A percentile compares a stretch with the other conserved stretches of the same genome.
Conservation (phyloP, 1,140 invertebrate genomes). For the Drosophila pachea region DNA sequence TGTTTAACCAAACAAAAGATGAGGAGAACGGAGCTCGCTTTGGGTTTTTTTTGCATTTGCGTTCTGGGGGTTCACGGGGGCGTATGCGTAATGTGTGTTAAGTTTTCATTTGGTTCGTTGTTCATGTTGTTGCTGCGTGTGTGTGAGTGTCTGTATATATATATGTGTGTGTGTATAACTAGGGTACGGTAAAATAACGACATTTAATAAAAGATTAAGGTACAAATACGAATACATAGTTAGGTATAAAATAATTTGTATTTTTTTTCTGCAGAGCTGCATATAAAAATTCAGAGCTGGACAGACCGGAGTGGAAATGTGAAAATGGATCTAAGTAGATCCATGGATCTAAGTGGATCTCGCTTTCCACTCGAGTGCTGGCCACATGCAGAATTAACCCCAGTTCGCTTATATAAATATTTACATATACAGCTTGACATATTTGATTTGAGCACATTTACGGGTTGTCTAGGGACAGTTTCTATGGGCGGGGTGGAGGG, state of each 20-base stretch:
- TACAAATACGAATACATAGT: slow-evolving; percentile 29
- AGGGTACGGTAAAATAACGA: slow-evolving; percentile 22
- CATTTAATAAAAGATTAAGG: slow-evolving; percentile 25
- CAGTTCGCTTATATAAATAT: slow-evolving; percentile 1
- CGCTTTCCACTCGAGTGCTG: slow-evolving; percentile 14
- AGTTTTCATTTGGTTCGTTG: slow-evolving; percentile 14
- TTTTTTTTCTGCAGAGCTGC: slow-evolving; percentile 1
- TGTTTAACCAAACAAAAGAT: slow-evolving; percentile 14
- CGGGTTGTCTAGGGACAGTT: slow-evolving; percentile 14
- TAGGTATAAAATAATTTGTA: not conserved
- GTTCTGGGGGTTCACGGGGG: slow-evolving; percentile 2
- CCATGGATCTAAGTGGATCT: not conserved
- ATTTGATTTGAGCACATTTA: slow-evolving; percentile 6
- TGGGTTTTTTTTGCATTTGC: not conserved
- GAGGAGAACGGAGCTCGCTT: slow-evolving; percentile 1
- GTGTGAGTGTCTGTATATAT: not conserved
- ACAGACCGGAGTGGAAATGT: slow-evolving; percentile 8
- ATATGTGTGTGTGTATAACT: slow-evolving; percentile 3
- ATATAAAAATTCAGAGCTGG: slow-evolving; percentile 10
- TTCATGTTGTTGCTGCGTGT: slow-evolving; percentile 32
- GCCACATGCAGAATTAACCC: slow-evolving; percentile 21
- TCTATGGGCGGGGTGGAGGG: not conserved
- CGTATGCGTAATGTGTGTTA: slow-evolving; percentile 18
- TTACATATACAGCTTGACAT: slow-evolving; percentile 6
- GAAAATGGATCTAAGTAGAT: not conserved